phyloP scores from a whole-genome alignment of 2,113 vertebrate species.

The Apus apus region DNA sequence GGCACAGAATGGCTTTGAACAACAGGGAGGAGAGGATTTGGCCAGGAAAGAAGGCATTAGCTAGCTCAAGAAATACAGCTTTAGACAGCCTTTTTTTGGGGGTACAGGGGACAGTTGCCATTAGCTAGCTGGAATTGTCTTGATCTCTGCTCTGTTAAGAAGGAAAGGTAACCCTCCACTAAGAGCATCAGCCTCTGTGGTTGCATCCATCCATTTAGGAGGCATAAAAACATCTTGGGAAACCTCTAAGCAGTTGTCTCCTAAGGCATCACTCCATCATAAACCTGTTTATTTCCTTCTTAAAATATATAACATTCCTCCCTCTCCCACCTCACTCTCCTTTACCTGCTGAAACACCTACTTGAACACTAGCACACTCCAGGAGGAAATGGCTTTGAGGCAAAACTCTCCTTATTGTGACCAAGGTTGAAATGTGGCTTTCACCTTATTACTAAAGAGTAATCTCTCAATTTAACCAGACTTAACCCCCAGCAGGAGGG shows the following conservation, averaged over 20 bases:
- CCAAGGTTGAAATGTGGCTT: not conserved
- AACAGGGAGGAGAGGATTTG: not conserved
- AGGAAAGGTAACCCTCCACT: not conserved
- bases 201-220: slow-evolving; percentile 19
- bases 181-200: not conserved
- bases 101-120: not conserved
- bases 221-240: slow-evolving; percentile 27
- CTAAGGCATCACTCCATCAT: not conserved
- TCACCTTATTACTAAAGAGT: not conserved
- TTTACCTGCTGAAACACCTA: not conserved
- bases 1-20: not conserved
- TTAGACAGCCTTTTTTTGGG: not conserved
- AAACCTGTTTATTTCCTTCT: slow-evolving; percentile 12
- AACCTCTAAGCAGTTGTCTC: slow-evolving; percentile 27
- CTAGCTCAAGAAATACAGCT: not conserved
- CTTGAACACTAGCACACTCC: not conserved
- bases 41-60: not conserved
- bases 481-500: not conserved
- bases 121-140: not conserved
- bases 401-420: not conserved
- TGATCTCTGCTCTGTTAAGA: not conserved
- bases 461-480: not conserved
- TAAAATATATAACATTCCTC: not conserved
- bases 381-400: not conserved
- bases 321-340: too few species aligned